Evolutionary conservation across 1,140 invertebrate species (phyloP).

Genomic region (Oreohelix idahoensis): DNA sequence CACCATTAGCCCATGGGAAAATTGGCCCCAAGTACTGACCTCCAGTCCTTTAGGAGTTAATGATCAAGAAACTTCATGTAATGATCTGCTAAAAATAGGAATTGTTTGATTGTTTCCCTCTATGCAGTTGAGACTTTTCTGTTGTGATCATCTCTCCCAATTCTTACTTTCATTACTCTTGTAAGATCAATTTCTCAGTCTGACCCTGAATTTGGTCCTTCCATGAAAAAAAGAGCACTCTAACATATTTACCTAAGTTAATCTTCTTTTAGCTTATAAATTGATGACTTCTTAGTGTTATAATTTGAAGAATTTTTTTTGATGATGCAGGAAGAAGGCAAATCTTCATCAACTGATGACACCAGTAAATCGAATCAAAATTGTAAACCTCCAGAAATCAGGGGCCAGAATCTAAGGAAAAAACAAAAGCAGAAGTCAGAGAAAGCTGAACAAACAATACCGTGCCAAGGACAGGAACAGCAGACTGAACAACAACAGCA

Average conservation of each 20-base stretch:
- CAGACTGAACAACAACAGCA: background rate
- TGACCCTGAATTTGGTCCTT: no score
- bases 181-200: no score
- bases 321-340: background rate
- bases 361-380: background rate
- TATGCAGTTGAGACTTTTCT: no score
- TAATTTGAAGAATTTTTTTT: background rate
- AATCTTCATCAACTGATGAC: slow-evolving; percentile 37
- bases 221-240: no score
- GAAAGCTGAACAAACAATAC: background rate
- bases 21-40: no score
- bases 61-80: no score
- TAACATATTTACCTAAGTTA: background rate
- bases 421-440: background rate
- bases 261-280: background rate
- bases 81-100: no score
- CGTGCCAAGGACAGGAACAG: background rate
- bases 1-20: no score
- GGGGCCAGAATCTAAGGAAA: slow-evolving; percentile 1
- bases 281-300: background rate
- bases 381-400: background rate
- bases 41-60: no score
- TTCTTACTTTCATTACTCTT: no score
- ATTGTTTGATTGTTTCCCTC: no score
- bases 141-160: no score